phyloP scores from a whole-genome alignment of 2,797 vertebrate genomes.

The Melanotaenia maccullochi region DNA sequence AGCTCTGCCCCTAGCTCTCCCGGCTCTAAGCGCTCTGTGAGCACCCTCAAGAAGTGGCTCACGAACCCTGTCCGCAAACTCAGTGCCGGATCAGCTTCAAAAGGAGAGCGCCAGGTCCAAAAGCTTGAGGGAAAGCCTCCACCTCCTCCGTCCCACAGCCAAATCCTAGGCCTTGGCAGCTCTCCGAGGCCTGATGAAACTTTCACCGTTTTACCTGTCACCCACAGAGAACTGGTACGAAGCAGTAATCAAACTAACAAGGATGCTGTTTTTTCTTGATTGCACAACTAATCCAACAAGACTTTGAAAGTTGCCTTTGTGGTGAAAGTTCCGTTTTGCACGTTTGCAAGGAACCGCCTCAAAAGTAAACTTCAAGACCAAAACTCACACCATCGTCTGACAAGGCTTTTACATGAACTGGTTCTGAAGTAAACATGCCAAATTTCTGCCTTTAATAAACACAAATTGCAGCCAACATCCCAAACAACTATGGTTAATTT shows the following conservation, averaged over 20 bases:
- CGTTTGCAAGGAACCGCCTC: conserved; percentile 29
- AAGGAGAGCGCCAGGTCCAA: conserved; percentile 83
- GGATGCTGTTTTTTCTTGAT: background rate
- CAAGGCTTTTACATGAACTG: conserved; percentile 22
- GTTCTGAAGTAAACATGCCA: conserved; percentile 50
- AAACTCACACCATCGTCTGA: background rate
- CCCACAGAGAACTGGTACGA: conserved; percentile 83
- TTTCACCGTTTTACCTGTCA: conserved; percentile 73
- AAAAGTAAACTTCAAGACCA: conserved; percentile 44
- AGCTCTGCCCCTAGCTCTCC: conserved; percentile 90
- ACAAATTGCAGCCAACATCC: conserved; percentile 38
- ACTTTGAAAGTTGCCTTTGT: conserved; percentile 2
- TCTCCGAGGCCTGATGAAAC: conserved; percentile 69
- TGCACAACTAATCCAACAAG: conserved; percentile 23
- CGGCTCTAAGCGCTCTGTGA: conserved; percentile 86
- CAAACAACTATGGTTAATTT: conserved; percentile 41
- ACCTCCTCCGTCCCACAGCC: conserved; percentile 66
- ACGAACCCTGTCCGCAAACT: conserved; percentile 90
- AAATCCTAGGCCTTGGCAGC: conserved; percentile 76
- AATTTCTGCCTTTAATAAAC: conserved; percentile 41
- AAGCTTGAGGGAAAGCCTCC: conserved; percentile 80
- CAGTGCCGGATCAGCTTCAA: conserved; percentile 81
- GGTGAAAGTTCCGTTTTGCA: conserved; percentile 4
- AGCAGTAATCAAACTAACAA: background rate
- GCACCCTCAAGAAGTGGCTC: conserved; percentile 93